A percentile compares a stretch with the other conserved stretches of the same genome.
Conservation (phyloP, 2,113 vertebrate species). For the Cyprichromis sp. region DNA sequence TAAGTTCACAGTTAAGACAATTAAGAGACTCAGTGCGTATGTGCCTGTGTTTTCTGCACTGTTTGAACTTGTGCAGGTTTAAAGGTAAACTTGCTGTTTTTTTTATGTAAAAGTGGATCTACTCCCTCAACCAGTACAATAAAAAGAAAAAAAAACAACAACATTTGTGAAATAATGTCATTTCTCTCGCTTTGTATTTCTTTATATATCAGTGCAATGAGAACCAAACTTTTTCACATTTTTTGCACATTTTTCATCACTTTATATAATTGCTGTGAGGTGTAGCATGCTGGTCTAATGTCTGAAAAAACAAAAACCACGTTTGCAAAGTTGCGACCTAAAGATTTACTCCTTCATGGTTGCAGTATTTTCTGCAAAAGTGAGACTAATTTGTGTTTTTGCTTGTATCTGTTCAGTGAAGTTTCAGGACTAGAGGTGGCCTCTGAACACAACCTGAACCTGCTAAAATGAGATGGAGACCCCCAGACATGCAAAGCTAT, state of each 20-base stretch:
- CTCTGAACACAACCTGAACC: accelerated
- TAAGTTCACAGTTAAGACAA: background rate
- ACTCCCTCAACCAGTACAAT: background rate
- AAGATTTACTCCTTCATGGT: background rate
- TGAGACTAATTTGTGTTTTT: background rate
- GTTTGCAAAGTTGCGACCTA: background rate
- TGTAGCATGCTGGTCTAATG: background rate
- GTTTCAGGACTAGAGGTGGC: background rate
- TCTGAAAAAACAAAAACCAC: accelerated
- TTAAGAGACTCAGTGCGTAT: background rate
- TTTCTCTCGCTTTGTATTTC: background rate
- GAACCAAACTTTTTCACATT: background rate
- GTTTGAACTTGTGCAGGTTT: background rate
- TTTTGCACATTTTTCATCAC: background rate
- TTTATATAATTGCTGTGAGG: background rate
- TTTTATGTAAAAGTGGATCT: accelerated
- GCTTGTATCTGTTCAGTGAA: background rate
- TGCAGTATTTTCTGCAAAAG: background rate
- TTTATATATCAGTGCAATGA: background rate
- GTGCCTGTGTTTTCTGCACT: background rate
- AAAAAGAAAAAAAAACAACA: accelerated
- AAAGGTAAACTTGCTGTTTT: background rate
- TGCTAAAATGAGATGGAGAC: background rate
- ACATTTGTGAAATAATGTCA: background rate
- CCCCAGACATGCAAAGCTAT: background rate